phyloP scores from a whole-genome alignment of 2,797 vertebrate genomes.

The Labeo calbasu region DNA sequence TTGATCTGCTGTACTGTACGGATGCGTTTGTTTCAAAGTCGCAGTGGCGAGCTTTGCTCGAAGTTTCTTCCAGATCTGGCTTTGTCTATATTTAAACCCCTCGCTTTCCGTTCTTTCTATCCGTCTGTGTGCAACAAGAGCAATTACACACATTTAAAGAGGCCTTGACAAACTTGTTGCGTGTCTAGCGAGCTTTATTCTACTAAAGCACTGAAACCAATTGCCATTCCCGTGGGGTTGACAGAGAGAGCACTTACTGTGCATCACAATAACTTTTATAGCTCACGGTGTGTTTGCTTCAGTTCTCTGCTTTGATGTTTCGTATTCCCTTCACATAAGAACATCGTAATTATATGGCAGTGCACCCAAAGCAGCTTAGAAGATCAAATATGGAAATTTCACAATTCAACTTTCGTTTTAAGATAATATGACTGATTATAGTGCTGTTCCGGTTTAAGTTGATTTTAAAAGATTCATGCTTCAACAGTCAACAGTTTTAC shows the following conservation, averaged over 20 bases:
- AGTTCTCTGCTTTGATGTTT: constrained; percentile 38
- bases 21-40: constrained; percentile 15
- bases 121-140: neutral
- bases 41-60: neutral
- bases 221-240: constrained; percentile 30
- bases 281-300: constrained; percentile 14
- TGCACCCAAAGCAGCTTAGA: constrained; percentile 15
- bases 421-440: neutral
- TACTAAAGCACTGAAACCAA: constrained; percentile 21
- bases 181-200: constrained; percentile 4
- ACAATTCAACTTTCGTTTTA: constrained; percentile 2
- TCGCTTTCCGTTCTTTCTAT: neutral
- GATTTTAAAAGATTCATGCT: neutral
- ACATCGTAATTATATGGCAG: neutral
- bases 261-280: constrained; percentile 42
- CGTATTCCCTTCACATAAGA: neutral
- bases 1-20: constrained; percentile 12
- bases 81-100: neutral
- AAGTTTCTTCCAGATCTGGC: constrained; percentile 30
- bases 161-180: constrained; percentile 40
- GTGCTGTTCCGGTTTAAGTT: neutral
- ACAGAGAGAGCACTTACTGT: constrained; percentile 29
- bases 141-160: constrained; percentile 35
- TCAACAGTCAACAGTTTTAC: neutral
- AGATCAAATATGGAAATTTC: constrained; percentile 33